phyloP scores from a whole-genome alignment of 2,888 invertebrate genomes.

The Hirtodrosophila alboralis region DNA sequence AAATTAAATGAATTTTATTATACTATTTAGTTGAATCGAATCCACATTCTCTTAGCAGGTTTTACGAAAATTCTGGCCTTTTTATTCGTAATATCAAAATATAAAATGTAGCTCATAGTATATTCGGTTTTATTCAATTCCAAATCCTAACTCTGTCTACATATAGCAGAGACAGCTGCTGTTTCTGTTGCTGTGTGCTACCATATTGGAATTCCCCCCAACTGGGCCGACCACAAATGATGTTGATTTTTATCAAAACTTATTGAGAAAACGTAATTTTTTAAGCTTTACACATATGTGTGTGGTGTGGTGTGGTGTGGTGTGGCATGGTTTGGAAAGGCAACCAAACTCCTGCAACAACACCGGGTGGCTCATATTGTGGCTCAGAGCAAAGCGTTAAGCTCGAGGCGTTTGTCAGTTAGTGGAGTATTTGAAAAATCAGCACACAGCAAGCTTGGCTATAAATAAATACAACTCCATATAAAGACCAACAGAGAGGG shows the following conservation, averaged over 20 bases:
- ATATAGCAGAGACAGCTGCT: conserved; percentile 13
- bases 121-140: conserved; percentile 29
- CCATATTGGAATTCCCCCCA: conserved; percentile 80
- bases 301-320: conserved; percentile 1
- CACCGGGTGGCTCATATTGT: too few species aligned
- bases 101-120: conserved; percentile 41
- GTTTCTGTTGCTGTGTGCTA: conserved; percentile 45
- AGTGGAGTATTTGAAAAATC: conserved; percentile 72
- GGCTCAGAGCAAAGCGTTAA: not conserved
- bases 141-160: conserved; percentile 9
- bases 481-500: conserved; percentile 28
- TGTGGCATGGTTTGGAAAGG: too few species aligned
- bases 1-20: too few species aligned
- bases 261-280: conserved; percentile 80
- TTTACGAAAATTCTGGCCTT: too few species aligned
- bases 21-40: too few species aligned
- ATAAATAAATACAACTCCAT: conserved; percentile 66
- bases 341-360: too few species aligned
- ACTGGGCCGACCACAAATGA: conserved; percentile 74
- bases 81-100: too few species aligned
- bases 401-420: conserved; percentile 57
- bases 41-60: too few species aligned
- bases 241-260: conserved; percentile 81
- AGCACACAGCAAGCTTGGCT: conserved; percentile 65
- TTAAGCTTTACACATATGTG: conserved; percentile 71